phyloP scores from a whole-genome alignment of 1,140 invertebrate genomes.

The Uloborus diversus region DNA sequence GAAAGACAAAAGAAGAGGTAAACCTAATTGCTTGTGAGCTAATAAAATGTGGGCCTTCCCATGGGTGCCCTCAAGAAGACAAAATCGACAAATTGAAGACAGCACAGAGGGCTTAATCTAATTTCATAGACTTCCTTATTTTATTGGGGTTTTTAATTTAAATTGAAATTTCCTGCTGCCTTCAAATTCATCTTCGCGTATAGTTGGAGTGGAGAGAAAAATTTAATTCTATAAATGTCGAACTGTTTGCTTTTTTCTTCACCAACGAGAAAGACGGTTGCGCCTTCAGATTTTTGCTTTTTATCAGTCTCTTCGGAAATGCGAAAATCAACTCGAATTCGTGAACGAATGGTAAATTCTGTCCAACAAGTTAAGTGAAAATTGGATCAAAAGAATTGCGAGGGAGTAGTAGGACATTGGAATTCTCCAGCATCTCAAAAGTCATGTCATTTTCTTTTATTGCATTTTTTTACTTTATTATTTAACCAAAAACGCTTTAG shows the following conservation, averaged over 20 bases:
- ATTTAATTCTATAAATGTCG: slow-evolving; percentile 48
- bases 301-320: too few relatives aligned
- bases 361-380: too few relatives aligned
- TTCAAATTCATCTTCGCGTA: slow-evolving; percentile 8
- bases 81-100: slow-evolving; percentile 51
- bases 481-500: too few relatives aligned
- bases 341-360: too few relatives aligned
- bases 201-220: not conserved
- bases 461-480: too few relatives aligned
- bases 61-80: slow-evolving; percentile 9
- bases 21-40: slow-evolving; percentile 55
- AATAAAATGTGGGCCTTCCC: slow-evolving; percentile 52
- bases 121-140: slow-evolving; percentile 44
- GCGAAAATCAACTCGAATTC: too few relatives aligned
- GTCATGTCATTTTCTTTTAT: too few relatives aligned
- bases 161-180: slow-evolving; percentile 46
- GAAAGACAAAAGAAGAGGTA: slow-evolving; percentile 31
- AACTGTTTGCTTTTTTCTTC: not conserved
- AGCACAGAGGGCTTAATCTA: slow-evolving; percentile 44
- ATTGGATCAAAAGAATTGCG: too few relatives aligned
- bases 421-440: too few relatives aligned
- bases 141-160: slow-evolving; percentile 55
- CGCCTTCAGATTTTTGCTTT: too few relatives aligned
- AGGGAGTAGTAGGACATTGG: too few relatives aligned
- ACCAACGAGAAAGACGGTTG: not conserved